Evolutionary conservation across 2,888 invertebrate species (phyloP).

Genomic region (Octodonta nipae): DNA sequence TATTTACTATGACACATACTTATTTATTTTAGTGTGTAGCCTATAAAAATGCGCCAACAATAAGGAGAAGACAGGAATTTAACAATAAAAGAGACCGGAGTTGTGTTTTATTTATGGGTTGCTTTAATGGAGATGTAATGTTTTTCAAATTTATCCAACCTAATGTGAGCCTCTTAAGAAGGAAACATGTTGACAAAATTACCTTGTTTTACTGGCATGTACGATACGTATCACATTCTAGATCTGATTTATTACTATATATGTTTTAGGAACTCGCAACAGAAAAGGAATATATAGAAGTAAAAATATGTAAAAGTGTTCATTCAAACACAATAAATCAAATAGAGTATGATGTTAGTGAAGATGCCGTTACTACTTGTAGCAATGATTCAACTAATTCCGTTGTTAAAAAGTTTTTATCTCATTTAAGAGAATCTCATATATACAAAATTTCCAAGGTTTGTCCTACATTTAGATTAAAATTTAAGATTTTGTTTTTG

Average conservation of each 20-base stretch:
- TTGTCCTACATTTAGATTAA: too few relatives aligned
- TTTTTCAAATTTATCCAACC: slow-evolving; percentile 43
- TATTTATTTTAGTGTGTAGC: slow-evolving; percentile 35
- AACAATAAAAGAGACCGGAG: slow-evolving; percentile 16
- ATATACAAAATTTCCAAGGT: slow-evolving; percentile 42
- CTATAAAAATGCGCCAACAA: slow-evolving; percentile 34
- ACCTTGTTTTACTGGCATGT: slow-evolving; percentile 50
- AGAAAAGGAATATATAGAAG: slow-evolving; percentile 38
- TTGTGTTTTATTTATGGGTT: slow-evolving; percentile 41
- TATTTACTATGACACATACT: too few relatives aligned
- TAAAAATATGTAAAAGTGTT: slow-evolving; percentile 34
- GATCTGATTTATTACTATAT: slow-evolving; percentile 1
- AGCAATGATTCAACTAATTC: slow-evolving; percentile 42
- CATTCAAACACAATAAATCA: slow-evolving; percentile 41
- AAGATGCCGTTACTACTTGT: slow-evolving; percentile 41
- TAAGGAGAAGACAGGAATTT: slow-evolving; percentile 27
- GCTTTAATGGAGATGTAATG: slow-evolving; percentile 42
- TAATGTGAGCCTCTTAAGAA: slow-evolving; percentile 39
- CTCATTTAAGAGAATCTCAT: slow-evolving; percentile 40
- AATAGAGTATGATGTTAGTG: slow-evolving; percentile 37
- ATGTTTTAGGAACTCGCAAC: slow-evolving; percentile 40
- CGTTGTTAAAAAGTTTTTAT: slow-evolving; percentile 36
- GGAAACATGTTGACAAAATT: slow-evolving; percentile 40
- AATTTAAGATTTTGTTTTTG: too few relatives aligned
- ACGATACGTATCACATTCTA: slow-evolving; percentile 11